Conservation (phyloP, 1,140 invertebrate species). For the Ectropis grisescens region DNA sequence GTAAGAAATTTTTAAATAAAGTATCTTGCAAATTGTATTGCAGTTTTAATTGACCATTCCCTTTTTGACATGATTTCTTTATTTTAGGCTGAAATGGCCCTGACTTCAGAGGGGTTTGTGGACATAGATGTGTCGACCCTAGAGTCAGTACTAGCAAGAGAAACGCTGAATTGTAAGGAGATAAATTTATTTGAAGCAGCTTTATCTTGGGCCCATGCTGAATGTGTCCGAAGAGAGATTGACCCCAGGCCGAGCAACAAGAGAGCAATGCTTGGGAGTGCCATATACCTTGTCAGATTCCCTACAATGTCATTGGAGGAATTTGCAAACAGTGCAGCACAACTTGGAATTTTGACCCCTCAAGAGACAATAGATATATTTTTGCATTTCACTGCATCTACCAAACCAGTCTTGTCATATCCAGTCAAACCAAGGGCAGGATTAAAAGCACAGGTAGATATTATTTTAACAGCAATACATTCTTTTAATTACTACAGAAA, state of each 20-base stretch:
- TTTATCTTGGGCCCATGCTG: slow-evolving; percentile 89
- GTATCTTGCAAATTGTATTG: slow-evolving; percentile 64
- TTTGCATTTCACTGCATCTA: slow-evolving; percentile 87
- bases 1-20: slow-evolving; percentile 49
- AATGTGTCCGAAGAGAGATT: slow-evolving; percentile 84
- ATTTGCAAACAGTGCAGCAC: slow-evolving; percentile 91
- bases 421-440: slow-evolving; percentile 86
- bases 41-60: slow-evolving; percentile 63
- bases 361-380: slow-evolving; percentile 95
- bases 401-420: slow-evolving; percentile 86
- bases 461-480: no score
- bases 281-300: slow-evolving; percentile 88
- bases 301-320: slow-evolving; percentile 93
- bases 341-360: slow-evolving; percentile 88
- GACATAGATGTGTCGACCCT: slow-evolving; percentile 93
- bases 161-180: slow-evolving; percentile 93
- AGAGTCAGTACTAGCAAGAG: slow-evolving; percentile 87
- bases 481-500: no score
- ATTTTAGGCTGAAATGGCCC: slow-evolving; percentile 91
- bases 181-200: slow-evolving; percentile 91
- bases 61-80: slow-evolving; percentile 27
- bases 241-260: slow-evolving; percentile 81
- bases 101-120: slow-evolving; percentile 93
- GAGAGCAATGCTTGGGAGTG: slow-evolving; percentile 80
- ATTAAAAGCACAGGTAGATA: slow-evolving; percentile 85